phyloP scores from a whole-genome alignment of 2,797 vertebrate species.

The Stomatorhinus walkeri region DNA sequence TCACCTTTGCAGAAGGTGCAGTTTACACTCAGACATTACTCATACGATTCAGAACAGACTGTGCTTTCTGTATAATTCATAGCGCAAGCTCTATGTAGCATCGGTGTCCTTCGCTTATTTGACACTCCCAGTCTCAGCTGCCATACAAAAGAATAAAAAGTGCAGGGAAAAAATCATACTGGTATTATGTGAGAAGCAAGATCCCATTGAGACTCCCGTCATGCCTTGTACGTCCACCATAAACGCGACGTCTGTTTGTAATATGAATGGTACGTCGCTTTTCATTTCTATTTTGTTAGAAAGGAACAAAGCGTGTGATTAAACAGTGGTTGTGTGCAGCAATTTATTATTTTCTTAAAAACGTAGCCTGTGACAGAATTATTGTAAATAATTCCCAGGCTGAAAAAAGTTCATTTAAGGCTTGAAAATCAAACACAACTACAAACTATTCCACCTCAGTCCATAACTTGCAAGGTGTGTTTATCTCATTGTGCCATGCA shows the following conservation, averaged over 20 bases:
- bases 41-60: not conserved
- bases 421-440: not conserved
- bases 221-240: not conserved
- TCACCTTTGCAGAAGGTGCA: slow-evolving; percentile 12
- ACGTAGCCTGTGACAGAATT: not conserved
- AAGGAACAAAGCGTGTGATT: not conserved
- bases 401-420: not conserved
- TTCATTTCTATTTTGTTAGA: not conserved
- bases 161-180: not conserved
- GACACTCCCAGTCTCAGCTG: not conserved
- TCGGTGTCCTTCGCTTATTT: not conserved
- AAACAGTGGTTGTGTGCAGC: not conserved
- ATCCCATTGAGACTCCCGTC: not conserved
- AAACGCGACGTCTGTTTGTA: not conserved
- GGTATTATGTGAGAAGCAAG: not conserved
- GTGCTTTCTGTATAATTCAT: slow-evolving; percentile 12
- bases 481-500: not conserved
- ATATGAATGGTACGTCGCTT: not conserved
- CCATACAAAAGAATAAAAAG: not conserved
- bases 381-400: not conserved
- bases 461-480: not conserved
- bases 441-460: not conserved
- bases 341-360: not conserved
- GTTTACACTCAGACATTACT: slow-evolving; percentile 12
- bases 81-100: not conserved